A percentile compares a stretch with the other conserved stretches of the same genome.
Conservation (phyloP, 2,113 vertebrate genomes). For the Falcunculus frontatus region DNA sequence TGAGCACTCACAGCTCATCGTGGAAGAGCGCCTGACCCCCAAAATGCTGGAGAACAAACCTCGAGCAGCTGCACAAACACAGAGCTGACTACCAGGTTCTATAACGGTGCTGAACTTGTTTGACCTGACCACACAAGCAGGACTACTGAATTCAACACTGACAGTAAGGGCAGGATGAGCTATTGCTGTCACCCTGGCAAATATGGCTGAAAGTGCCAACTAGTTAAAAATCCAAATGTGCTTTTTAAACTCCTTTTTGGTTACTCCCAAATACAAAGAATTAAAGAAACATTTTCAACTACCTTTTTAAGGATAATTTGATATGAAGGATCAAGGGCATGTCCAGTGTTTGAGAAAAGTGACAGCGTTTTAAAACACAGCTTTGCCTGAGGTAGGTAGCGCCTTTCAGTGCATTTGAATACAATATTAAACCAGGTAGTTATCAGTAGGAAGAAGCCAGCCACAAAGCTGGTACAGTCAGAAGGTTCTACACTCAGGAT, state of each 20-base stretch:
- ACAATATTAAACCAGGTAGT: neutral
- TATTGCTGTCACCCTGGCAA: neutral
- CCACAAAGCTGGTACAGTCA: neutral
- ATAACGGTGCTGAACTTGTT: constrained; percentile 24
- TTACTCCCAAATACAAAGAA: neutral
- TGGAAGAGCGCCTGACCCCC: neutral
- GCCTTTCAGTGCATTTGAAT: neutral
- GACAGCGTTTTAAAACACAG: neutral
- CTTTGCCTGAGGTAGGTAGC: neutral
- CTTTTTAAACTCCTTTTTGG: neutral
- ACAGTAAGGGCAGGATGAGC: neutral
- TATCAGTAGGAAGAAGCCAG: neutral
- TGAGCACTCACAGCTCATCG: neutral
- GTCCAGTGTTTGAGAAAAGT: neutral
- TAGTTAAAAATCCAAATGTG: neutral
- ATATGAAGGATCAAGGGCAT: neutral
- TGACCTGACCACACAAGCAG: neutral
- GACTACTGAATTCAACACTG: neutral
- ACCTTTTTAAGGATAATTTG: neutral
- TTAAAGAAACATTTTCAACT: neutral
- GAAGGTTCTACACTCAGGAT: neutral
- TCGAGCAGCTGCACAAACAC: constrained; percentile 27
- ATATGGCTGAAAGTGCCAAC: neutral
- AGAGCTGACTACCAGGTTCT: constrained; percentile 5
- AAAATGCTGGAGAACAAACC: neutral